A percentile compares a stretch with the other conserved stretches of the same genome.
These are phyloP conservation scores for Aleiodes testaceus DNA, from an alignment of 2,888 invertebrate genomes.

Conservation along the genomic window DNA sequence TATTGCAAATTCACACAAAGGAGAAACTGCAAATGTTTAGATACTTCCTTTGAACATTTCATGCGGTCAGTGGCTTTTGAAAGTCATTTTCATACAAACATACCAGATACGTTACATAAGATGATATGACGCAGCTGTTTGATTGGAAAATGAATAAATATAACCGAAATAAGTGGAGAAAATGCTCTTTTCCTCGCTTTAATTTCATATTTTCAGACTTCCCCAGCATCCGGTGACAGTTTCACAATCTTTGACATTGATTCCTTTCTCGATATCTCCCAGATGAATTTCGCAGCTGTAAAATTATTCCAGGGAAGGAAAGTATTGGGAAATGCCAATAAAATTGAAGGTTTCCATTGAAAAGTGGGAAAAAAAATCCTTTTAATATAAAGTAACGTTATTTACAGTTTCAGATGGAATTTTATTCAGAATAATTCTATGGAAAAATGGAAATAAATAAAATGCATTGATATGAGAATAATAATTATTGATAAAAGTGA, in stretches of 20 bases:
- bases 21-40: not conserved
- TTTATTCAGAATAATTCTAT: not conserved
- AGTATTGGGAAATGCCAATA: no score
- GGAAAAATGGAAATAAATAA: constrained; percentile 24
- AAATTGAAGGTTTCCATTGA: no score
- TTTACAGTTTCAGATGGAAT: not conserved
- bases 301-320: no score
- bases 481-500: constrained; percentile 26
- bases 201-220: no score
- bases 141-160: not conserved
- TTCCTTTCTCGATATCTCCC: not conserved
- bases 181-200: no score
- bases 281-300: no score
- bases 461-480: not conserved
- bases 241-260: not conserved
- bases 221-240: no score
- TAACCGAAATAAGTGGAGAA: no score
- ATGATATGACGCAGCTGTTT: constrained; percentile 2
- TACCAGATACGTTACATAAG: constrained; percentile 3
- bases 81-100: constrained; percentile 15
- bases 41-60: constrained; percentile 9
- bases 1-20: not conserved
- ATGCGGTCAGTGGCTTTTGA: constrained; percentile 22
- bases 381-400: no score
- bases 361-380: no score